Evolutionary conservation across 2,797 vertebrate genomes (phyloP).

Genomic region (Hipposideros larvatus): DNA sequence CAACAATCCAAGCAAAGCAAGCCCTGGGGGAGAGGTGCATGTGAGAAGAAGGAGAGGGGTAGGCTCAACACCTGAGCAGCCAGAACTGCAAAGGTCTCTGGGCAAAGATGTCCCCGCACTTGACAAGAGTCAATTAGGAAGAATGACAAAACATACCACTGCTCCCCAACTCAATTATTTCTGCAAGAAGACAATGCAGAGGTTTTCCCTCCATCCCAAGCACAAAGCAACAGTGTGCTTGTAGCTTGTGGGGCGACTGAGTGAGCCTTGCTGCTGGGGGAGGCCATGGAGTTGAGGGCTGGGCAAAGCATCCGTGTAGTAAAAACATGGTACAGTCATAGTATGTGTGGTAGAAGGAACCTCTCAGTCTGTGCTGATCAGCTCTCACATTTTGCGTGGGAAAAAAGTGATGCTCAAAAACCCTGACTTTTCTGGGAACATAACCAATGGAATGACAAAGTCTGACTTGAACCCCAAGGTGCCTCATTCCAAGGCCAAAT

Average conservation of each 20-base stretch:
- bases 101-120: slow-evolving; percentile 24
- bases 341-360: not conserved
- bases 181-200: slow-evolving; percentile 9
- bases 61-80: slow-evolving; percentile 51
- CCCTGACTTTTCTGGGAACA: not conserved
- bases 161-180: slow-evolving; percentile 49
- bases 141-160: slow-evolving; percentile 42
- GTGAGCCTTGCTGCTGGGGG: not conserved
- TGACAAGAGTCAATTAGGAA: slow-evolving; percentile 61
- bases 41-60: not conserved
- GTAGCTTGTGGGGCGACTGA: not conserved
- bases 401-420: not conserved
- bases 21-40: slow-evolving; percentile 16
- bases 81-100: slow-evolving; percentile 49
- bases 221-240: not conserved
- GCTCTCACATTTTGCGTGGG: not conserved
- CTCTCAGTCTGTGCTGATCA: not conserved
- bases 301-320: not conserved
- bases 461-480: not conserved
- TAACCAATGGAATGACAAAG: not conserved
- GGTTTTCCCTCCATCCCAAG: not conserved
- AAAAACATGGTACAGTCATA: not conserved
- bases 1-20: slow-evolving; percentile 31
- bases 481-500: not conserved
- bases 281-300: not conserved